Percentiles rank a stretch among this genome's conserved stretches.
phyloP scores from a whole-genome alignment of 2,797 vertebrate species.

The Chaetodon trifasciatus region DNA sequence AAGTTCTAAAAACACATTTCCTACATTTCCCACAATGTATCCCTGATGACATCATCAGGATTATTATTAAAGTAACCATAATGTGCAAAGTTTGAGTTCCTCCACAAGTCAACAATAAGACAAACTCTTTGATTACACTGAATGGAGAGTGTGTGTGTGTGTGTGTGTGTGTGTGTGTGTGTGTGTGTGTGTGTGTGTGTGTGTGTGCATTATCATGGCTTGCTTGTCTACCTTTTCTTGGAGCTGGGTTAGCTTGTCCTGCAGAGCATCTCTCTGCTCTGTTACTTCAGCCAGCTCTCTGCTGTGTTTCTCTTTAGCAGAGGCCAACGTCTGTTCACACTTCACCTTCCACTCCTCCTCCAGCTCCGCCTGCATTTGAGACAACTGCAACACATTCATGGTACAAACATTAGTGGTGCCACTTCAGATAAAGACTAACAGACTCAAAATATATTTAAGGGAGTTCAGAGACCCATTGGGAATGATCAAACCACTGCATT shows the following conservation, averaged over 20 bases:
- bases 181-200: neutral
- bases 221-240: constrained; percentile 86
- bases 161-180: neutral
- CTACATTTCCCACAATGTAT: neutral
- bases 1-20: too few species aligned
- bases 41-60: neutral
- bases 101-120: neutral
- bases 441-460: neutral
- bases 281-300: constrained; percentile 84
- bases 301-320: constrained; percentile 85
- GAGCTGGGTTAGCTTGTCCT: constrained; percentile 84
- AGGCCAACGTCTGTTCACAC: constrained; percentile 84
- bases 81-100: neutral
- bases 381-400: constrained; percentile 78
- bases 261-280: constrained; percentile 87
- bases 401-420: neutral
- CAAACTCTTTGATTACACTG: neutral
- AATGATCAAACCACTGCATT: neutral
- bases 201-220: neutral
- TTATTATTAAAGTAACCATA: neutral
- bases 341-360: constrained; percentile 90
- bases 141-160: neutral
- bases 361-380: constrained; percentile 89
- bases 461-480: neutral
- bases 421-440: neutral